Conservation (phyloP, 1,140 invertebrate genomes). For the Armadillidium nasatum region DNA sequence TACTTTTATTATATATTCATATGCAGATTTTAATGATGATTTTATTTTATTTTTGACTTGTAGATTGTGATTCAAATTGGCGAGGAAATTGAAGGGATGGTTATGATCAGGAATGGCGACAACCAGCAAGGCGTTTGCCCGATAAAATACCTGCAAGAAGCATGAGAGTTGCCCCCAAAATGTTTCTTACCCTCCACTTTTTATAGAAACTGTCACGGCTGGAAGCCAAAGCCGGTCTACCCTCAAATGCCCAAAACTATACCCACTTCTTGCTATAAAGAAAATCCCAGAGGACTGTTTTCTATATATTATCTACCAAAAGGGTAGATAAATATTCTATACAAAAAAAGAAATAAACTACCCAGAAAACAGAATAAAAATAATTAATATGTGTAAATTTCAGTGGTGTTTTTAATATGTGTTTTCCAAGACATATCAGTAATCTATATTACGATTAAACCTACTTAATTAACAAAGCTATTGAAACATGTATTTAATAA, state of each 20-base stretch:
- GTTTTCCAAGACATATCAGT: no score
- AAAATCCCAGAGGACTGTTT: neutral
- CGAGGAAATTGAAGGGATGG: slow-evolving; percentile 87
- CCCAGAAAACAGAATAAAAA: no score
- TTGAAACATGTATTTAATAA: no score
- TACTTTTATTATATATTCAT: no score
- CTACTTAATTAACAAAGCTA: no score
- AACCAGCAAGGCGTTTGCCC: slow-evolving; percentile 73
- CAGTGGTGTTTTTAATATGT: no score
- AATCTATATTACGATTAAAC: no score
- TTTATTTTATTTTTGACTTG: no score
- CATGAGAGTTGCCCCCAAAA: slow-evolving; percentile 47
- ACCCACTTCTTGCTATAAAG: neutral
- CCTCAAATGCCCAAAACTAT: slow-evolving; percentile 1
- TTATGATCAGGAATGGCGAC: slow-evolving; percentile 83
- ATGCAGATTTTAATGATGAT: no score
- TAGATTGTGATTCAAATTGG: slow-evolving; percentile 69
- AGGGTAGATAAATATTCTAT: neutral
- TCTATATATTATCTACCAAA: slow-evolving; percentile 6
- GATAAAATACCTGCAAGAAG: slow-evolving; percentile 54
- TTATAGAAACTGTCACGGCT: slow-evolving; percentile 12
- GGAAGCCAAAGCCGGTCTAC: slow-evolving; percentile 3
- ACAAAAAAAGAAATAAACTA: no score
- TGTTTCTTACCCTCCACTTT: slow-evolving; percentile 8
- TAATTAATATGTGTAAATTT: no score